A percentile compares a stretch with the other conserved stretches of the same genome.
Conservation (phyloP, 2,888 invertebrate genomes). For the Torymus aiolomorphi region DNA sequence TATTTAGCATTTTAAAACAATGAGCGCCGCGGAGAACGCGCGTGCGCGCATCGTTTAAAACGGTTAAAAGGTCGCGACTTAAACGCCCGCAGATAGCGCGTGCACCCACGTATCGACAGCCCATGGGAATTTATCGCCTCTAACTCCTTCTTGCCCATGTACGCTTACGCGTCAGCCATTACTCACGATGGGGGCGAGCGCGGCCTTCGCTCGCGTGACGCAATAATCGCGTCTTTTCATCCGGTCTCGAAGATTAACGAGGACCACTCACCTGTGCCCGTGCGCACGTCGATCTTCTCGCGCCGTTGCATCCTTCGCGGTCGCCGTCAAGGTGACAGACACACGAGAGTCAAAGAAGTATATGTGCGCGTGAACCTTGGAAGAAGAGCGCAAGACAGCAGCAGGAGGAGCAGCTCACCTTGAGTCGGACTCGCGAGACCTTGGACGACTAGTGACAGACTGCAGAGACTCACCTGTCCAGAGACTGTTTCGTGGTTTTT, state of each 20-base stretch:
- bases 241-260: neutral
- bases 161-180: too few species aligned
- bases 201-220: neutral
- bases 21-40: neutral
- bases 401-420: conserved; percentile 47
- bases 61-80: neutral
- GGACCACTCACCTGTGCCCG: too few species aligned
- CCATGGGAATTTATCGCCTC: conserved; percentile 14
- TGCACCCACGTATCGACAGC: neutral
- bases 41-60: neutral
- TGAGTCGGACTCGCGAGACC: conserved; percentile 65
- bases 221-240: neutral
- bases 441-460: conserved; percentile 69
- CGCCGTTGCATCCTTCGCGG: too few species aligned
- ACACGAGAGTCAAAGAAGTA: too few species aligned
- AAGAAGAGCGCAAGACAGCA: conserved; percentile 2
- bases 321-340: too few species aligned
- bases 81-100: conserved; percentile 7
- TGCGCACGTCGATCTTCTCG: too few species aligned
- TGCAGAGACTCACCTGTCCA: conserved; percentile 66
- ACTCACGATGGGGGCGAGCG: neutral
- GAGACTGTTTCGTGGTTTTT: conserved; percentile 65
- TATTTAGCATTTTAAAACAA: conserved; percentile 6
- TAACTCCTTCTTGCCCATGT: neutral
- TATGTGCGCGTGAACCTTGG: too few species aligned